Conservation (phyloP, 2,797 vertebrate species). For the Acrossocheilus wenchowensis region DNA sequence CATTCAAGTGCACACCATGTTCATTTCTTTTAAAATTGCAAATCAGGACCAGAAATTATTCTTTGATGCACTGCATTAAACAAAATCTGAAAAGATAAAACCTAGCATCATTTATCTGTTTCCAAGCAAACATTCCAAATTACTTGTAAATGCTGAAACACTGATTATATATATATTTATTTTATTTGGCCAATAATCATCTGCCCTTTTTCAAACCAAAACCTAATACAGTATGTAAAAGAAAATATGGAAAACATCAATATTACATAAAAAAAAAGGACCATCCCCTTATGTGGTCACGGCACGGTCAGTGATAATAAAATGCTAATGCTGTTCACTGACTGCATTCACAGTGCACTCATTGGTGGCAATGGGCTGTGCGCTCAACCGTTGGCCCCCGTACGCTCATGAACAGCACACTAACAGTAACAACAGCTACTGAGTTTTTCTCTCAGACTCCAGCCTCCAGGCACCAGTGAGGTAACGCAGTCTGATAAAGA, state of each 20-base stretch:
- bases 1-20: not conserved
- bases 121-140: not conserved
- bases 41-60: not conserved
- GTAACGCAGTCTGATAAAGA: constrained; percentile 95
- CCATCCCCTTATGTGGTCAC: constrained; percentile 34
- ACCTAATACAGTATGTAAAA: constrained; percentile 12
- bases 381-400: constrained; percentile 55
- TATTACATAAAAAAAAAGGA: constrained; percentile 21
- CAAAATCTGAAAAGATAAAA: not conserved
- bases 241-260: constrained; percentile 21
- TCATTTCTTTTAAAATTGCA: not conserved
- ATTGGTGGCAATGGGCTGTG: constrained; percentile 46
- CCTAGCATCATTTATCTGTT: not conserved
- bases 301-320: constrained; percentile 58
- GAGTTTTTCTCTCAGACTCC: constrained; percentile 79
- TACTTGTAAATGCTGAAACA: not conserved
- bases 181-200: constrained; percentile 31
- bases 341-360: constrained; percentile 50
- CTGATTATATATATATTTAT: not conserved
- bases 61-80: not conserved
- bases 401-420: not conserved
- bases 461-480: constrained; percentile 94
- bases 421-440: constrained; percentile 68
- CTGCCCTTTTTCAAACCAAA: not conserved
- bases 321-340: constrained; percentile 57